Evolutionary conservation across 2,888 invertebrate genomes (phyloP).

Genomic region (Drosophila diplacantha): DNA sequence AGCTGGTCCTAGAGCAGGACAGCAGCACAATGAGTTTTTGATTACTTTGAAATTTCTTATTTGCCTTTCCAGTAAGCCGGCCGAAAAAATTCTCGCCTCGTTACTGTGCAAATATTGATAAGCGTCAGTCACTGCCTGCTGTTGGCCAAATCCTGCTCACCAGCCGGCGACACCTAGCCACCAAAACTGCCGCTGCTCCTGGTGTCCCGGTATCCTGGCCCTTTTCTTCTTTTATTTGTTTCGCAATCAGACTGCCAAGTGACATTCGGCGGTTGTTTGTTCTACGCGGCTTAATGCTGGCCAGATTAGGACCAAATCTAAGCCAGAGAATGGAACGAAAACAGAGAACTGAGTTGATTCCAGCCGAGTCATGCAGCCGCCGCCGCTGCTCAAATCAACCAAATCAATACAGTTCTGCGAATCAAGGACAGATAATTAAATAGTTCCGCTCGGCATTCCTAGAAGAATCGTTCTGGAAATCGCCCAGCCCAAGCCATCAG

Average conservation of each 20-base stretch:
- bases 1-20: slow-evolving; percentile 28
- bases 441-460: slow-evolving; percentile 14
- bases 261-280: slow-evolving; percentile 40
- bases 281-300: slow-evolving; percentile 29
- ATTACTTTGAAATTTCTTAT: slow-evolving; percentile 72
- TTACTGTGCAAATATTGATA: slow-evolving; percentile 71
- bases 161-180: slow-evolving; percentile 11
- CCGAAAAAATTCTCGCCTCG: slow-evolving; percentile 41
- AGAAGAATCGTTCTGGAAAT: slow-evolving; percentile 1
- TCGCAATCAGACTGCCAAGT: slow-evolving; percentile 45
- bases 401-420: slow-evolving; percentile 16
- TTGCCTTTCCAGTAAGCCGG: slow-evolving; percentile 57
- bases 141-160: slow-evolving; percentile 29
- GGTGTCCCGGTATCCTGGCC: slow-evolving; percentile 11
- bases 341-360: slow-evolving; percentile 18
- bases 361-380: not conserved
- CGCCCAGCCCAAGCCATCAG: not conserved
- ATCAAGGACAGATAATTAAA: slow-evolving; percentile 29
- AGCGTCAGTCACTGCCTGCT: slow-evolving; percentile 49
- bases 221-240: slow-evolving; percentile 44
- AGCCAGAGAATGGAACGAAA: slow-evolving; percentile 21
- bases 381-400: not conserved
- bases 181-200: slow-evolving; percentile 3
- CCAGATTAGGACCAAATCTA: slow-evolving; percentile 34
- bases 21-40: slow-evolving; percentile 67